These are phyloP conservation scores for Ischnus inquisitorius DNA, from an alignment of 2,888 invertebrate genomes.

Conservation along the genomic window DNA sequence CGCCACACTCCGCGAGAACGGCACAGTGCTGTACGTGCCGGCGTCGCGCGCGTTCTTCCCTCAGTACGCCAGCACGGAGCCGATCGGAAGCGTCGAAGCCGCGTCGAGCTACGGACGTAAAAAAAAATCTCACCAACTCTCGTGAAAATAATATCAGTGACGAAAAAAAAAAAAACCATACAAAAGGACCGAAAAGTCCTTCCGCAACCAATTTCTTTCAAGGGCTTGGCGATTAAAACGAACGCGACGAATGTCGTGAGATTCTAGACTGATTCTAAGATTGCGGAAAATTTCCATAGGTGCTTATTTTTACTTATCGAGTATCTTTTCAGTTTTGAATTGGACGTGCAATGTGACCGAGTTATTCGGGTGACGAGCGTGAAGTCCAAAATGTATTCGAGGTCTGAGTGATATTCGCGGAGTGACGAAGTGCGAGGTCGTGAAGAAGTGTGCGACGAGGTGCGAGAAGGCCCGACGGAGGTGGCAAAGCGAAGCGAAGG, in stretches of 20 bases:
- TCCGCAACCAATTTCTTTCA: no score
- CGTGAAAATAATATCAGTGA: not conserved
- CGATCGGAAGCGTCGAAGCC: slow-evolving; percentile 22
- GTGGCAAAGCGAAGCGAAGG: slow-evolving; percentile 5
- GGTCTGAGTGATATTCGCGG: not conserved
- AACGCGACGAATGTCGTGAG: no score
- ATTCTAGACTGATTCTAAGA: no score
- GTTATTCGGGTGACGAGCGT: not conserved
- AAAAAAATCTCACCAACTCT: not conserved
- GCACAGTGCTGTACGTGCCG: slow-evolving; percentile 71
- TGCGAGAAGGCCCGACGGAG: not conserved
- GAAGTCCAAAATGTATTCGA: not conserved
- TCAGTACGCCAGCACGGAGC: slow-evolving; percentile 40
- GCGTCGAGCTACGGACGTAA: not conserved
- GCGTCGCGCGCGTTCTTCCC: slow-evolving; percentile 63
- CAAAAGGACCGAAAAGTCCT: not conserved
- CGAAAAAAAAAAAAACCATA: not conserved
- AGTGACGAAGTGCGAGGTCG: slow-evolving; percentile 8
- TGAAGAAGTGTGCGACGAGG: not conserved
- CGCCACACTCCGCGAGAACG: slow-evolving; percentile 51
- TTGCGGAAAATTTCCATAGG: no score
- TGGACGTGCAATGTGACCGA: not conserved
- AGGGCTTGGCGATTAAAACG: not conserved
- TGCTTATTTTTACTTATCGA: not conserved
- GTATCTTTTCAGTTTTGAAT: not conserved